Percentiles rank a stretch among this genome's conserved stretches.
Evolutionary conservation across 2,888 invertebrate species (phyloP).

Genomic region (Lysandra coridon): DNA sequence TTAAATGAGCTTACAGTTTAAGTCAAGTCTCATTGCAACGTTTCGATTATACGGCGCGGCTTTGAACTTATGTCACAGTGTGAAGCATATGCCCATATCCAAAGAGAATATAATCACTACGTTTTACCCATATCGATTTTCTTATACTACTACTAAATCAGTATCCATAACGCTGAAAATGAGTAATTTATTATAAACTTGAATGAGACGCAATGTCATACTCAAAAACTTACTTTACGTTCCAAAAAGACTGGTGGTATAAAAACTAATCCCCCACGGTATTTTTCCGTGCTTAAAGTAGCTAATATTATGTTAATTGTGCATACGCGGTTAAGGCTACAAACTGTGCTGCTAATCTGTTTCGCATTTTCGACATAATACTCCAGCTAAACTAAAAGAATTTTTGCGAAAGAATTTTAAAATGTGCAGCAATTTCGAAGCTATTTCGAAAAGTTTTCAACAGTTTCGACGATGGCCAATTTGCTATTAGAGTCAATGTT

Average conservation of each 20-base stretch:
- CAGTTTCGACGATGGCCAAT: conserved; percentile 3
- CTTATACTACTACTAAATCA: too few relatives aligned
- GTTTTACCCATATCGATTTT: too few relatives aligned
- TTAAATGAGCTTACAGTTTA: too few relatives aligned
- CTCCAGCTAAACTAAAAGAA: not conserved
- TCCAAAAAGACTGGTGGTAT: not conserved
- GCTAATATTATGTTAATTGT: not conserved
- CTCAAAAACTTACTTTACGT: too few relatives aligned
- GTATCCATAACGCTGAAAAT: too few relatives aligned
- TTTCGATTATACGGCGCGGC: too few relatives aligned
- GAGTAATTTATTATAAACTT: too few relatives aligned
- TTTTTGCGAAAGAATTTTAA: not conserved
- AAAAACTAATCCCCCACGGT: not conserved
- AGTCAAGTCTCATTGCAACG: too few relatives aligned
- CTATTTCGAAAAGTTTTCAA: not conserved
- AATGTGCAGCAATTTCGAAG: not conserved
- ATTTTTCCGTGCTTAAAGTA: not conserved
- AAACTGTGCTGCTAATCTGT: not conserved
- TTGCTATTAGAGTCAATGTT: conserved; percentile 7
- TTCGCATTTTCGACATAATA: not conserved
- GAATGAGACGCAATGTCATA: too few relatives aligned
- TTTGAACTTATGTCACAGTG: too few relatives aligned
- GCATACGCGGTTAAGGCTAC: not conserved
- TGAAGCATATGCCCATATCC: too few relatives aligned
- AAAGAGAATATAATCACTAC: too few relatives aligned